Conservation (phyloP, 2,888 invertebrate genomes). For the Calliphora vomitoria region DNA sequence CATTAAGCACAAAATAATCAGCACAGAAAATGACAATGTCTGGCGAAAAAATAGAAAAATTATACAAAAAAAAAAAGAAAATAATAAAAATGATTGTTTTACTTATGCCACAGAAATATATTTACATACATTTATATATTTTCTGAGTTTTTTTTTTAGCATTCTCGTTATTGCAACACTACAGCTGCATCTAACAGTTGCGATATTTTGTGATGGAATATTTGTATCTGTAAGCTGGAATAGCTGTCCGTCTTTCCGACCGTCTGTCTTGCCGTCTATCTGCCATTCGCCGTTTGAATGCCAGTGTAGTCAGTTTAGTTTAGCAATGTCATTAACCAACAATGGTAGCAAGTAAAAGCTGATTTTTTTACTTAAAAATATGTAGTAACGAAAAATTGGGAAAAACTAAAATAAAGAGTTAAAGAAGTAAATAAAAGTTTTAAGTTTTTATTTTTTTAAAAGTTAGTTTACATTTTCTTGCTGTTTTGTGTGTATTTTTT, state of each 20-base stretch:
- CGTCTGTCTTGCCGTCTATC: not conserved
- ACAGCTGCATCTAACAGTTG: constrained; percentile 50
- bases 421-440: constrained; percentile 49
- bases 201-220: constrained; percentile 46
- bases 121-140: not conserved
- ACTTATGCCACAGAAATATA: constrained; percentile 48
- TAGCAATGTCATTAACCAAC: constrained; percentile 72
- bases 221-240: constrained; percentile 3
- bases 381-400: not conserved
- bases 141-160: not conserved
- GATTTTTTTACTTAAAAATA: constrained; percentile 41
- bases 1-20: constrained; percentile 56
- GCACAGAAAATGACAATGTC: constrained; percentile 59
- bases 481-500: not conserved
- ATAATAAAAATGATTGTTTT: constrained; percentile 34
- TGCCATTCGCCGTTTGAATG: not conserved
- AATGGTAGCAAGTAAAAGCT: constrained; percentile 60
- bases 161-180: constrained; percentile 34
- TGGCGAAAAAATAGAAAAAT: constrained; percentile 40
- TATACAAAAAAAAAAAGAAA: not conserved
- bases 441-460: not conserved
- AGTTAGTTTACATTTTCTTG: not conserved
- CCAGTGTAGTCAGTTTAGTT: constrained; percentile 44
- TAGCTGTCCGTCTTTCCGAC: constrained; percentile 25
- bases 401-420: not conserved